Evolutionary conservation across 1,140 invertebrate species (phyloP), one percentile per base, ranked within the genome.

Genomic region (Rhizoglyphus robini): DNA sequence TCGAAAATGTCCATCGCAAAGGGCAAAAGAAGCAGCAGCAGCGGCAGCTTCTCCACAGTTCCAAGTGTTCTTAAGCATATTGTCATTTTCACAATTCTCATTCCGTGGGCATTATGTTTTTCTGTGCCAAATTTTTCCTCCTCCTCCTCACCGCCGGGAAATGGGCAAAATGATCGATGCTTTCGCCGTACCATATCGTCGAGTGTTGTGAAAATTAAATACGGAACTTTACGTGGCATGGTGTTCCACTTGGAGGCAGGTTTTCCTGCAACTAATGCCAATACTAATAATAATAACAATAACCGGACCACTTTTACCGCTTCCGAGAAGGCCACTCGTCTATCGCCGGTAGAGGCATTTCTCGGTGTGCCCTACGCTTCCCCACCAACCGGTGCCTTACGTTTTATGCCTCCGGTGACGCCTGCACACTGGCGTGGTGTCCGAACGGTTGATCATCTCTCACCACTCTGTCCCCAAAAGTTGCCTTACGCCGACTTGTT

Each of bases 351-450:
- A 11, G 25, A 65, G n/a, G 46, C 46, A 29, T 65, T 63, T 58
- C 51, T 65, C 1, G 67, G 67, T 48, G 41, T 62, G 34, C 65
- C 92, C 0, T 98, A 97, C 75, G 95, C 92, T 18, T 90, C 90
- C 25, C 88, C 94, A 34, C 93, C 92, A 4, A 80, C 88, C 1
- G 90, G 90, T n/a, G 85, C 84, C 61, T 78, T 96, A 29, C 80
- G 94, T 41, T 95, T 96, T 73, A 95, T 96, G 89, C 90, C 91
- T 5, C 90, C 91, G 11, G 89, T 91, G 0, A 90, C 86, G 47
- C 69, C 90, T 83, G 63, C 83, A 84, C 77, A 85, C 78, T 71
- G 85, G 91, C 15, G 83, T 88, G 60, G 82, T 85, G 74, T 87
- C 85, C 30, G 87, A 89, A 74, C 72, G 31, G 72, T 77, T 38